Percentiles rank a stretch among this genome's conserved stretches.
phyloP scores from a whole-genome alignment of 2,888 invertebrate species.

The Cinara cedri region DNA sequence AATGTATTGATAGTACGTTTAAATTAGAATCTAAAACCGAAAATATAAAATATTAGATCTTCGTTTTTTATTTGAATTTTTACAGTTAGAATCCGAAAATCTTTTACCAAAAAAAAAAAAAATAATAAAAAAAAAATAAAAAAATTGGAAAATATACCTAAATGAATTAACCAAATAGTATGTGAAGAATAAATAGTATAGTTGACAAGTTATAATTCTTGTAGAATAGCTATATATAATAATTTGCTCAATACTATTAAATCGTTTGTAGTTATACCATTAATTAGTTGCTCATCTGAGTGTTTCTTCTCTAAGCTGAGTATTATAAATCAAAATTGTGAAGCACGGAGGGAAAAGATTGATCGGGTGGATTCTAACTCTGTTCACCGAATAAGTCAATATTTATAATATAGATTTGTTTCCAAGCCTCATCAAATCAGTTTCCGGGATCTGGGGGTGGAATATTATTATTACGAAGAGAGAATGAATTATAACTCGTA shows the following conservation, averaged over 20 bases:
- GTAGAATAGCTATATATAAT: slow-evolving; percentile 4
- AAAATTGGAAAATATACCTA: slow-evolving; percentile 14
- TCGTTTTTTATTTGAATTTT: slow-evolving; percentile 20
- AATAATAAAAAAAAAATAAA: too few relatives aligned
- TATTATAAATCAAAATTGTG: too few relatives aligned
- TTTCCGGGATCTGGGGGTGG: too few relatives aligned
- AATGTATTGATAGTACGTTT: background rate
- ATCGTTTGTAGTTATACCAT: slow-evolving; percentile 19
- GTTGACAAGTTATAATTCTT: slow-evolving; percentile 9
- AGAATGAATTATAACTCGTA: too few relatives aligned
- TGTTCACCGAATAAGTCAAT: too few relatives aligned
- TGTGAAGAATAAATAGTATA: background rate
- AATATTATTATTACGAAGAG: too few relatives aligned
- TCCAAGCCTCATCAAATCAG: too few relatives aligned
- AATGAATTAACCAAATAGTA: background rate
- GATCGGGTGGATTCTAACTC: too few relatives aligned
- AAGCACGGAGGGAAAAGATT: too few relatives aligned
- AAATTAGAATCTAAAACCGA: background rate
- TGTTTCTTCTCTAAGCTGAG: too few relatives aligned
- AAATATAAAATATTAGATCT: background rate
- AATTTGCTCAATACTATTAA: slow-evolving; percentile 11
- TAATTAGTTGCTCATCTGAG: background rate
- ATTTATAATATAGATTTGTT: too few relatives aligned
- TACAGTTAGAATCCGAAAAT: background rate
- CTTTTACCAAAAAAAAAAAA: slow-evolving; percentile 18